These are phyloP conservation scores for Oncorhynchus clarkii DNA, from an alignment of 2,113 vertebrate genomes.

Conservation along the genomic window DNA sequence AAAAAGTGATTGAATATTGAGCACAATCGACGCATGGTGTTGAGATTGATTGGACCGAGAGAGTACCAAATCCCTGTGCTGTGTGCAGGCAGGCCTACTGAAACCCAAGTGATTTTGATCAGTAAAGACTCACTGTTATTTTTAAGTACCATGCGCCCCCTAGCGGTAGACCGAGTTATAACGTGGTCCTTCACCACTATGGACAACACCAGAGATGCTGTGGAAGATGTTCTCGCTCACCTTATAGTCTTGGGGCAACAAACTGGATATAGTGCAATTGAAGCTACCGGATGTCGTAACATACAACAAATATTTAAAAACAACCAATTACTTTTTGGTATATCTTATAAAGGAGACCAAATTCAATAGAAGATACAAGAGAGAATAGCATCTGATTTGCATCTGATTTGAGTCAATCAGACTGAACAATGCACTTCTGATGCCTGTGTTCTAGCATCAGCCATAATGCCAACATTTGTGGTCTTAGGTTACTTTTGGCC, in stretches of 20 bases:
- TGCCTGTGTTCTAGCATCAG: no score
- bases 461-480: no score
- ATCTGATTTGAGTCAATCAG: no score
- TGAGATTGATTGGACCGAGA: slow-evolving; percentile 15
- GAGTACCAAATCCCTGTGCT: slow-evolving; percentile 11
- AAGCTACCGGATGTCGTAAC: not conserved
- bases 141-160: slow-evolving; percentile 61
- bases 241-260: not conserved
- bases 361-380: no score
- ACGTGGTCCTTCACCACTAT: slow-evolving; percentile 5
- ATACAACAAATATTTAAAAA: not conserved
- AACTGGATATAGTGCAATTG: not conserved
- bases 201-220: not conserved
- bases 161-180: slow-evolving; percentile 33
- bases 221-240: not conserved
- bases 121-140: slow-evolving; percentile 29
- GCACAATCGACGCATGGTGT: slow-evolving; percentile 12
- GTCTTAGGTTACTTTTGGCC: no score
- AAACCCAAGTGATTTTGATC: slow-evolving; percentile 15
- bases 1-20: slow-evolving; percentile 22
- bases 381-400: no score
- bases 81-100: slow-evolving; percentile 15
- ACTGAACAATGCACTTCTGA: no score
- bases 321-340: not conserved
- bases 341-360: no score